Percentiles rank a stretch among this genome's conserved stretches.
These are phyloP conservation scores for Diploptera punctata DNA, from an alignment of 2,888 invertebrate species.

Conservation along the genomic window DNA sequence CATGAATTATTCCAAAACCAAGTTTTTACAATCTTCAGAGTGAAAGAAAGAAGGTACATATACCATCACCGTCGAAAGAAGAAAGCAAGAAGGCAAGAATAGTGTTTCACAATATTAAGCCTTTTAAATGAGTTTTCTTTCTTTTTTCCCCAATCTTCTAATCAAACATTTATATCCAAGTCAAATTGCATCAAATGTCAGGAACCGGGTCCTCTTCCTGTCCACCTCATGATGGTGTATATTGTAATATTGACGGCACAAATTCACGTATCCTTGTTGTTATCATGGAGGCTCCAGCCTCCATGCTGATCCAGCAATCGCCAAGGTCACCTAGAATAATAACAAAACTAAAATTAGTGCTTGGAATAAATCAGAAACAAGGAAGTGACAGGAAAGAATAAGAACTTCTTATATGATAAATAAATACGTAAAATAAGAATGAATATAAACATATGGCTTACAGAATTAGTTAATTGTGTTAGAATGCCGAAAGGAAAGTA, in stretches of 20 bases:
- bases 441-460: too few relatives aligned
- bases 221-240: slow-evolving; percentile 35
- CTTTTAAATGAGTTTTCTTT: background rate
- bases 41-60: slow-evolving; percentile 7
- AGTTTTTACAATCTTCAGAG: background rate
- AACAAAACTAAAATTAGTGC: too few relatives aligned
- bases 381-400: slow-evolving; percentile 16
- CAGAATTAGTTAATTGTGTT: too few relatives aligned
- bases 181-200: too few relatives aligned
- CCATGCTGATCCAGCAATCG: background rate
- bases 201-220: slow-evolving; percentile 41
- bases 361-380: too few relatives aligned
- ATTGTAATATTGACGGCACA: background rate
- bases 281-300: background rate
- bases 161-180: too few relatives aligned
- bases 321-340: slow-evolving; percentile 2
- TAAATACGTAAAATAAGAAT: too few relatives aligned
- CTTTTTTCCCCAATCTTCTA: background rate
- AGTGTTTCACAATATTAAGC: background rate
- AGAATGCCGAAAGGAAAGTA: too few relatives aligned
- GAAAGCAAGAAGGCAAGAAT: background rate
- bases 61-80: slow-evolving; percentile 21
- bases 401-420: background rate
- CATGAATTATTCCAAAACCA: background rate
- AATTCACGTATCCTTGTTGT: background rate